Evolutionary conservation across 2,113 vertebrate species (phyloP), one percentile per base, ranked within the genome.

Genomic region (Acrocephalus kingi): DNA sequence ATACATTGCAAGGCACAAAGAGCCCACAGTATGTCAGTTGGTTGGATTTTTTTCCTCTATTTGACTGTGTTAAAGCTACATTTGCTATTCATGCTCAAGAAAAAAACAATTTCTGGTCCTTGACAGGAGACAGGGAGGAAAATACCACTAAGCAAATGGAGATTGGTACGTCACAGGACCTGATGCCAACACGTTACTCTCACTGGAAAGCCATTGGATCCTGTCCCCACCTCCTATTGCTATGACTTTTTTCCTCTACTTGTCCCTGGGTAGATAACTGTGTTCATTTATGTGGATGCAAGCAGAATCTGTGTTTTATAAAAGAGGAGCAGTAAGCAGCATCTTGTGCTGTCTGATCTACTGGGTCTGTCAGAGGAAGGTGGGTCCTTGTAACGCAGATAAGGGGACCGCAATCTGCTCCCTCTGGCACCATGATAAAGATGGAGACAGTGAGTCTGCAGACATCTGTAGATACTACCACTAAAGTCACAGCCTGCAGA

Each of bases 361-460:
- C 51, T 79, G 51, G 41, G 37, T 58, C 61, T 80, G 17, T 48
- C 66, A 54, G 31, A 15, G 52, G 30, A 86, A 83, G 41, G 52
- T 75, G 45, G 54, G 64, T 93, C 27, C 46, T 56, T 82, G 73
- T 96, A 81, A 88, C 93, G 45, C 49, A 95, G 87, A 90, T 92
- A 84, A 91, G 87, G 69, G 76, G 51, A 52, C 52, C 0, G 0
- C 82, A 84, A 5, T 94, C 68, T 39, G 27, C 68, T 92, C 62
- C 61, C 43, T 71, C 71, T 0, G 0, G 75, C 76, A 43, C 43
- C 11, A 3, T 54, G 85, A 92, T 90, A 90, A 90, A 83, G 62
- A 63, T 3, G 5, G 83, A 94, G 91, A 86, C 66, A 35, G 61
- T 5, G 20, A 84, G 87, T 67, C 89, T 58, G 1, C 83, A 74